Evolutionary conservation across 2,113 vertebrate genomes (phyloP).

Genomic region (Chitala chitala): DNA sequence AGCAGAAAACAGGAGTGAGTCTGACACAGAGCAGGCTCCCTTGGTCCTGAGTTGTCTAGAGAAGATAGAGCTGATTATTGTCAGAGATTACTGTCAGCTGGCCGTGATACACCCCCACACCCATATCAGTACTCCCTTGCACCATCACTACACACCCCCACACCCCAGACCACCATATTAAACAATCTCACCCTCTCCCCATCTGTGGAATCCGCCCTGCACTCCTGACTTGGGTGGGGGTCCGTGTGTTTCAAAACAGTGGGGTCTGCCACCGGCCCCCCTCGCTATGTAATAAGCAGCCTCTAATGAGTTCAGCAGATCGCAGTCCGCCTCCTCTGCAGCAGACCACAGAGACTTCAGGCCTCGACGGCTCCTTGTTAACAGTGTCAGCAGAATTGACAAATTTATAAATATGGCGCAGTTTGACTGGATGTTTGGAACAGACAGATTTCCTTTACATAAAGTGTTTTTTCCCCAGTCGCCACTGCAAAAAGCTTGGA

Average conservation of each 20-base stretch:
- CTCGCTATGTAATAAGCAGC: conserved; percentile 49
- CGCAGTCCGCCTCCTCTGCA: conserved; percentile 37
- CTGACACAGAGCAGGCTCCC: conserved; percentile 14
- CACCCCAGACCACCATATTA: too few relatives aligned
- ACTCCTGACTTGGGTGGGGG: conserved; percentile 42
- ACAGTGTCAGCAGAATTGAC: too few relatives aligned
- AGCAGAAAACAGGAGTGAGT: conserved; percentile 19
- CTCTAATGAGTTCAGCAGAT: conserved; percentile 54
- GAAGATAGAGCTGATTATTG: conserved; percentile 43
- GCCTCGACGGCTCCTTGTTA: too few relatives aligned
- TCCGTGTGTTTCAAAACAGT: conserved; percentile 61
- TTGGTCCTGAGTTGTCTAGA: conserved; percentile 33
- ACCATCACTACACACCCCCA: not conserved
- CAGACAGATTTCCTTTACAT: too few relatives aligned
- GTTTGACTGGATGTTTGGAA: too few relatives aligned
- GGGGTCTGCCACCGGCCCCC: conserved; percentile 58
- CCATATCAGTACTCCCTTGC: not conserved
- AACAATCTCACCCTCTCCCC: conserved; percentile 10
- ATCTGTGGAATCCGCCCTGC: conserved; percentile 35
- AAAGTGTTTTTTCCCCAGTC: too few relatives aligned
- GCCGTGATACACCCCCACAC: not conserved
- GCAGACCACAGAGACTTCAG: not conserved
- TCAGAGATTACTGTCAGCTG: conserved; percentile 13
- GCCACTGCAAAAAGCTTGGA: too few relatives aligned
- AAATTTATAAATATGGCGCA: too few relatives aligned